These are phyloP conservation scores for Tenthredo amoena DNA, from an alignment of 2,888 invertebrate species.

Conservation along the genomic window DNA sequence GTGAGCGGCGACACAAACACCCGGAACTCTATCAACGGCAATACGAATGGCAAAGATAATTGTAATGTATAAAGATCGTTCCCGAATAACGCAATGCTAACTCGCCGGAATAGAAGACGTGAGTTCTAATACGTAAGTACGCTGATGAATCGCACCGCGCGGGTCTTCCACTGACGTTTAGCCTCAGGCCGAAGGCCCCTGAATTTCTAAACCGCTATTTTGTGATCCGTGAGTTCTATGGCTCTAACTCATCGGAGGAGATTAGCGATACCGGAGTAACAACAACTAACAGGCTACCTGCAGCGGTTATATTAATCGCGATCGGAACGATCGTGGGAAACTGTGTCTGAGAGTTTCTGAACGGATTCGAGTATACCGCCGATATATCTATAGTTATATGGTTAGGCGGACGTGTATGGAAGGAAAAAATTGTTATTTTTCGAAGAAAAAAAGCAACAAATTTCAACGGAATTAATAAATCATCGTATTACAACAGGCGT, in stretches of 20 bases:
- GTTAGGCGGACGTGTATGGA: too few relatives aligned
- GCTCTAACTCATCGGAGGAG: not conserved
- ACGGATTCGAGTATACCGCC: too few relatives aligned
- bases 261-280: not conserved
- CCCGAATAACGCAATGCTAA: not conserved
- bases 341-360: not conserved
- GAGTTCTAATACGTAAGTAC: not conserved
- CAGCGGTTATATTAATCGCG: not conserved
- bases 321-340: not conserved
- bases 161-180: not conserved
- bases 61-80: not conserved
- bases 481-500: too few relatives aligned
- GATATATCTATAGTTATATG: too few relatives aligned
- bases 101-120: not conserved
- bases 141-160: not conserved
- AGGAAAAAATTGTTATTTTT: too few relatives aligned
- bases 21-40: conserved; percentile 1
- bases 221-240: not conserved
- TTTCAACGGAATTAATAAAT: too few relatives aligned
- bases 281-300: not conserved
- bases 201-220: not conserved
- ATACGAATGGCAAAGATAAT: not conserved
- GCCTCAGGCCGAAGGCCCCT: not conserved
- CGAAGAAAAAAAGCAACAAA: too few relatives aligned
- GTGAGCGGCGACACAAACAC: not conserved